Conservation (phyloP, 2,113 vertebrate genomes). For the Pseudolaguvia tuberculata region DNA sequence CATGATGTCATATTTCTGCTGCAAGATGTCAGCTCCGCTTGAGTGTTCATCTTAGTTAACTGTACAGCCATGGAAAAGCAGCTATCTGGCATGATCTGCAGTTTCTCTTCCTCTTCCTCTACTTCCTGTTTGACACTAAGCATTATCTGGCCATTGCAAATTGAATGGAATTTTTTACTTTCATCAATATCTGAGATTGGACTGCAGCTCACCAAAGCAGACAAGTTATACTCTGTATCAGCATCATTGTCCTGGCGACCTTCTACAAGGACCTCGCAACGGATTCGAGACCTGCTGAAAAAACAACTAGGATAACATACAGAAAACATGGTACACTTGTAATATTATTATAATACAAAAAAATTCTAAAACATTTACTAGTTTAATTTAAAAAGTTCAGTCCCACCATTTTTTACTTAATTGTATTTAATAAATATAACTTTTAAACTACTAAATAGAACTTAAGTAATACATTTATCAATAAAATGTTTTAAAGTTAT, state of each 20-base stretch:
- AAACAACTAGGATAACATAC: slow-evolving; percentile 9
- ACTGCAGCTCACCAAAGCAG: slow-evolving; percentile 66
- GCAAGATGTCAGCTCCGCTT: slow-evolving; percentile 51
- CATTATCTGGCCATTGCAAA: slow-evolving; percentile 46
- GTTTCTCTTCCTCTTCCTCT: slow-evolving; percentile 60
- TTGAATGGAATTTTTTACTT: slow-evolving; percentile 59
- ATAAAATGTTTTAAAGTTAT: neutral
- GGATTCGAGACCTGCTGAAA: slow-evolving; percentile 89
- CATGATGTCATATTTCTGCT: slow-evolving; percentile 51
- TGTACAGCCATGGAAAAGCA: slow-evolving; percentile 57
- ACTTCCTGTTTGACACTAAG: slow-evolving; percentile 81
- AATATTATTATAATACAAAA: neutral
- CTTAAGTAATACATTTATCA: too few species aligned
- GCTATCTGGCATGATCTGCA: slow-evolving; percentile 54
- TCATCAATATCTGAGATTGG: slow-evolving; percentile 80
- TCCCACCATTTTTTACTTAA: neutral
- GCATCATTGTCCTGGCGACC: slow-evolving; percentile 86
- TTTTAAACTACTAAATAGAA: too few species aligned
- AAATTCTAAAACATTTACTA: too few species aligned
- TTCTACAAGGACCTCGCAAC: slow-evolving; percentile 90
- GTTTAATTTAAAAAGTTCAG: too few species aligned
- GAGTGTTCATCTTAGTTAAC: slow-evolving; percentile 66
- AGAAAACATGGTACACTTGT: neutral
- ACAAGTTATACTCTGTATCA: slow-evolving; percentile 73
- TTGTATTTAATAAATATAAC: too few species aligned